phyloP scores from a whole-genome alignment of 2,113 vertebrate species.

The Baryphthengus martii region DNA sequence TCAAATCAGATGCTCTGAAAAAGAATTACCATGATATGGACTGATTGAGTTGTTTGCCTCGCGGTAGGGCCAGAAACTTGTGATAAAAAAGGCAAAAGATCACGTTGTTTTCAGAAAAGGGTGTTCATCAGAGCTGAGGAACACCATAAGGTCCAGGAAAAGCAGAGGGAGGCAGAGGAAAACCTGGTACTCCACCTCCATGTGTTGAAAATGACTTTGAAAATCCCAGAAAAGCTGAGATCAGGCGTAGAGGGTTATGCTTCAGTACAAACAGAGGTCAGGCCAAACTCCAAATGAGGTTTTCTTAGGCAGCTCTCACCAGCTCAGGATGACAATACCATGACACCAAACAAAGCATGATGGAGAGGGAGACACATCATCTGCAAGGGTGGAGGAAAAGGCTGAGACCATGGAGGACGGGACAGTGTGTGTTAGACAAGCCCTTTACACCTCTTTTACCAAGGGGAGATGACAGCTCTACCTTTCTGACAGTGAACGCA shows the following conservation, averaged over 20 bases:
- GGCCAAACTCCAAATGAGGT: neutral
- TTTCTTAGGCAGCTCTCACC: neutral
- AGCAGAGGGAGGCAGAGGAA: neutral
- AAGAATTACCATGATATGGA: neutral
- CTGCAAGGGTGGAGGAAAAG: neutral
- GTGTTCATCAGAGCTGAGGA: neutral
- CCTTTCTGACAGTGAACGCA: neutral
- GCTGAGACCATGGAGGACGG: neutral
- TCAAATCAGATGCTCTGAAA: neutral
- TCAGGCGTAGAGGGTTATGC: neutral
- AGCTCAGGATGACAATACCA: neutral
- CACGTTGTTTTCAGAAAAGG: neutral
- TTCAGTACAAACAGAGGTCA: neutral
- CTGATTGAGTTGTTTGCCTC: neutral
- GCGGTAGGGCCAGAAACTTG: neutral
- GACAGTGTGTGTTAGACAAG: neutral
- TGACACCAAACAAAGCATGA: too few relatives aligned
- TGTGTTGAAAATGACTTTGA: fast-evolving
- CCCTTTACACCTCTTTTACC: neutral
- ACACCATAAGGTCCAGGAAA: too few relatives aligned
- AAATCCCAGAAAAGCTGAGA: neutral
- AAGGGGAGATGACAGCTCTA: neutral
- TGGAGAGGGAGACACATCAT: neutral
- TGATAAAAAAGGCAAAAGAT: neutral
- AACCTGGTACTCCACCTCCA: neutral